These are phyloP conservation scores for Esox masquinongy DNA, from an alignment of 2,797 vertebrate genomes.

Conservation along the genomic window DNA sequence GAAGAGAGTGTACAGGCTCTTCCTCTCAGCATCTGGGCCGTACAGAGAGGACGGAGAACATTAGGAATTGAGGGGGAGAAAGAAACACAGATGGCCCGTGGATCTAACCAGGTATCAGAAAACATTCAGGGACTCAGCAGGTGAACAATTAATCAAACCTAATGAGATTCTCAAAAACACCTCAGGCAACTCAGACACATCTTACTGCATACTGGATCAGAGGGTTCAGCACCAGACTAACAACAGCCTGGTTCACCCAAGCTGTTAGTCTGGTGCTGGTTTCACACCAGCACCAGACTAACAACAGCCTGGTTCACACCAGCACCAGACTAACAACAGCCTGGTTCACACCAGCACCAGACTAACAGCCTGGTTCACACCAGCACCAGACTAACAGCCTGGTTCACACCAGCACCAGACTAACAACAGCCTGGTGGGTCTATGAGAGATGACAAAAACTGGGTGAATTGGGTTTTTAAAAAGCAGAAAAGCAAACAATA, in stretches of 20 bases:
- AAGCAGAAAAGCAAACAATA: too few species aligned
- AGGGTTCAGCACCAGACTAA: neutral
- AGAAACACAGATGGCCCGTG: neutral
- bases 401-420: neutral
- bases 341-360: too few species aligned
- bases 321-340: neutral
- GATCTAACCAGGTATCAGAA: too few species aligned
- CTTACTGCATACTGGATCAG: neutral
- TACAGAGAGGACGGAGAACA: neutral
- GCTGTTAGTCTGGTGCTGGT: too few species aligned
- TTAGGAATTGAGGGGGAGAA: neutral
- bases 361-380: too few species aligned
- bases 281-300: neutral
- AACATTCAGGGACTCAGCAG: neutral
- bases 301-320: neutral
- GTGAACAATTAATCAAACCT: neutral
- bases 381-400: too few species aligned
- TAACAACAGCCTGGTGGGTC: neutral
- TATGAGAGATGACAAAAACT: too few species aligned
- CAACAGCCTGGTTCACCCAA: too few species aligned
- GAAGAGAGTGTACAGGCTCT: conserved; percentile 91
- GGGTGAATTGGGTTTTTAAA: too few species aligned
- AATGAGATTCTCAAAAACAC: neutral
- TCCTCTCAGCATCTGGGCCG: conserved; percentile 88
- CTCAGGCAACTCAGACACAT: neutral